phyloP scores from a whole-genome alignment of 2,797 vertebrate species.

The Nasua narica region DNA sequence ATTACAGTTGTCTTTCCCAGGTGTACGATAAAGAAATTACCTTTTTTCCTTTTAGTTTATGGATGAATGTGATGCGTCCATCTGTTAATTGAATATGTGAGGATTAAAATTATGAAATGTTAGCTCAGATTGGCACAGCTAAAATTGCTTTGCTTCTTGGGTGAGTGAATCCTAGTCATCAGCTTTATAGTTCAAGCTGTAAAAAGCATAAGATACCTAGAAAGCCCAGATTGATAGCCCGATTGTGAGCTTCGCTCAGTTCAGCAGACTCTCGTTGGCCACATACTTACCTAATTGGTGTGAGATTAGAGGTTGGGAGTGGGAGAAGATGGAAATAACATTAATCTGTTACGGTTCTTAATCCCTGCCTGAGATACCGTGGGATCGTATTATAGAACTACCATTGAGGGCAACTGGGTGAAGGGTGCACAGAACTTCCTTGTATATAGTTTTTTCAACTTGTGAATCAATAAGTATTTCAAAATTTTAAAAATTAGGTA shows the following conservation, averaged over 20 bases:
- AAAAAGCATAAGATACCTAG: constrained; percentile 1
- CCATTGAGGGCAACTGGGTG: neutral
- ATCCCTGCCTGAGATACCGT: neutral
- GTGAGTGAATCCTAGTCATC: constrained; percentile 63
- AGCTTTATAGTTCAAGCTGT: constrained; percentile 25
- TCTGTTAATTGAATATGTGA: constrained; percentile 78
- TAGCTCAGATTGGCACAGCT: constrained; percentile 48
- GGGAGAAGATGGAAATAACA: neutral
- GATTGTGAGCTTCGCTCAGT: neutral
- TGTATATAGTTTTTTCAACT: neutral
- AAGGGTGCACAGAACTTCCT: neutral
- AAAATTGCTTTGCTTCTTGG: constrained; percentile 68
- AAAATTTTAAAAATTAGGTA: neutral
- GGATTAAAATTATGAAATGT: constrained; percentile 61
- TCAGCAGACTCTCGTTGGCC: neutral
- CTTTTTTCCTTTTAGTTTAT: constrained; percentile 71
- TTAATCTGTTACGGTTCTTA: neutral
- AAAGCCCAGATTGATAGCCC: neutral
- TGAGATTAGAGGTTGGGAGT: neutral
- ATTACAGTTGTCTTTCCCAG: constrained; percentile 79
- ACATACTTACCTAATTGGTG: neutral
- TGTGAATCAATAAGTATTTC: neutral
- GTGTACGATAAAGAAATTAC: constrained; percentile 83
- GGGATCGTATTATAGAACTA: neutral
- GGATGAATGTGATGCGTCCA: constrained; percentile 74